These are phyloP conservation scores for Chunga burmeisteri DNA, from an alignment of 2,113 vertebrate genomes.

Conservation along the genomic window DNA sequence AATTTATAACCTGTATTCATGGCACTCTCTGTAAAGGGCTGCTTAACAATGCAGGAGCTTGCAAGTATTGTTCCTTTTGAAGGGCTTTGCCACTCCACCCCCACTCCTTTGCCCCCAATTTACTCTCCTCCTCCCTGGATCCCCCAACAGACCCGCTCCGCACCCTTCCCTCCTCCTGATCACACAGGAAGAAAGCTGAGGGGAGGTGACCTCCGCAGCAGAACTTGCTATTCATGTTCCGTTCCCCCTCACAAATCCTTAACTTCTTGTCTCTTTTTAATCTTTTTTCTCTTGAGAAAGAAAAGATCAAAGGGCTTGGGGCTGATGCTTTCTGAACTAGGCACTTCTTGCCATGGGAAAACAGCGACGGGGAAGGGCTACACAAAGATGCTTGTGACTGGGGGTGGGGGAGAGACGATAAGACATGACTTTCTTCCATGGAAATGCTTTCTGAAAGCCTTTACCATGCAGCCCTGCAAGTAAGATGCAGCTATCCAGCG, in stretches of 20 bases:
- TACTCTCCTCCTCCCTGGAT: constrained; percentile 59
- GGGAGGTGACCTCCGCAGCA: constrained; percentile 30
- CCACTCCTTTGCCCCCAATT: constrained; percentile 41
- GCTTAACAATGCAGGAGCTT: constrained; percentile 45
- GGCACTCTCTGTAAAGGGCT: constrained; percentile 39
- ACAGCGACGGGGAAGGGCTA: not conserved
- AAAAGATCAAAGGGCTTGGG: constrained; percentile 63
- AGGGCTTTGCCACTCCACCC: constrained; percentile 32
- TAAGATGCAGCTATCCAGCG: not conserved
- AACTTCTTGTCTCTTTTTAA: constrained; percentile 69
- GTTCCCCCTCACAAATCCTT: constrained; percentile 63
- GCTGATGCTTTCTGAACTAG: constrained; percentile 63
- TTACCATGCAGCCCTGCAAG: not conserved
- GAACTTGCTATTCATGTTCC: constrained; percentile 63
- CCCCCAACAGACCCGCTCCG: not conserved
- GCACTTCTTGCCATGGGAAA: constrained; percentile 61
- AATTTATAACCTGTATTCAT: constrained; percentile 74
- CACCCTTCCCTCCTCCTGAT: constrained; percentile 45
- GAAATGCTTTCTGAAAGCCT: not conserved
- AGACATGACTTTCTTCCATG: not conserved
- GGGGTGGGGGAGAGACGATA: not conserved
- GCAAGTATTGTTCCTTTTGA: constrained; percentile 58
- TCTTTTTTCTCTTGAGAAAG: constrained; percentile 65
- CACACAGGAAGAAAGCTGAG: constrained; percentile 61
- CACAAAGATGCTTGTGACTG: constrained; percentile 12